These are phyloP conservation scores for Scaptomyza montana DNA, from an alignment of 1,140 invertebrate genomes.

Conservation along the genomic window DNA sequence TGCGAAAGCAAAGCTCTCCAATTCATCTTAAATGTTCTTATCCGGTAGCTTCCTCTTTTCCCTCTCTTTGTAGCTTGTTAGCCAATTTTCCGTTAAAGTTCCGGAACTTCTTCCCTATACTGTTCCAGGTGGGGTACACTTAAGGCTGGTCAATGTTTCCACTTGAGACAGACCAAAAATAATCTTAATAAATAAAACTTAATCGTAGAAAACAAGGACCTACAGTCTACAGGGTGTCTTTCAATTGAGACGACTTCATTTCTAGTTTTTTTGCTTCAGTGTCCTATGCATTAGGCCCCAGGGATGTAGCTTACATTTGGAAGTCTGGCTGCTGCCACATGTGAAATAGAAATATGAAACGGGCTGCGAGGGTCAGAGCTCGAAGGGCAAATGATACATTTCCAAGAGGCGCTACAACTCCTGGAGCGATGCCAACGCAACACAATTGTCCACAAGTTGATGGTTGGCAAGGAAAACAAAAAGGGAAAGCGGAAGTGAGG, in stretches of 20 bases:
- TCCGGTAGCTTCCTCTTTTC: no score
- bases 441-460: conserved; percentile 20
- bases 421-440: conserved; percentile 19
- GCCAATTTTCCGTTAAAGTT: no score
- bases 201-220: no score
- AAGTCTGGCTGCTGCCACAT: conserved; percentile 1
- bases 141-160: no score
- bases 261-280: neutral
- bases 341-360: conserved; percentile 32
- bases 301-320: neutral
- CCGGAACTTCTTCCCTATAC: neutral
- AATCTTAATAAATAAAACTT: no score
- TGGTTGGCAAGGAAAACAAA: neutral
- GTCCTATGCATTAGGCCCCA: neutral
- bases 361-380: conserved; percentile 1
- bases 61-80: no score
- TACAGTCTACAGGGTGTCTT: conserved; percentile 3
- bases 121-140: no score
- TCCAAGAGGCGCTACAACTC: conserved; percentile 25
- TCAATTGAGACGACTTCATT: neutral
- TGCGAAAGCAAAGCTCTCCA: neutral
- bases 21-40: neutral
- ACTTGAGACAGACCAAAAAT: no score
- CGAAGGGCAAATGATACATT: conserved; percentile 15
- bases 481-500: neutral